Conservation (phyloP, 2,113 vertebrate species). For the Cyanoliseus patagonus region DNA sequence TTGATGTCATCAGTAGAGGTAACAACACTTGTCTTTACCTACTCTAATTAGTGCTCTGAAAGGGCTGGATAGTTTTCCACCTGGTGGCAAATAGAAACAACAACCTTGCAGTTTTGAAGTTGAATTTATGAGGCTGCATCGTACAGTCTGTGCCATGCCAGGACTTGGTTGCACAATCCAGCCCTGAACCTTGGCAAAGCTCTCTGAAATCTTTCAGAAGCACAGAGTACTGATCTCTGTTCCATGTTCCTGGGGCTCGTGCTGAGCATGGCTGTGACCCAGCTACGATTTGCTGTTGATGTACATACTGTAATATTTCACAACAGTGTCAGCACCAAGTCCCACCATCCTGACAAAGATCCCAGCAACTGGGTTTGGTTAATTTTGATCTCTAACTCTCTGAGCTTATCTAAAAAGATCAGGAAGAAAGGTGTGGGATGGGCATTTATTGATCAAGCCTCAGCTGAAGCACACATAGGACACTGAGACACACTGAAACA, state of each 20-base stretch:
- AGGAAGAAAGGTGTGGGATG: background rate
- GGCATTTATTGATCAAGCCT: background rate
- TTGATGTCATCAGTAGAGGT: background rate
- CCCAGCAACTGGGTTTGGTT: background rate
- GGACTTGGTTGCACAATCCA: background rate
- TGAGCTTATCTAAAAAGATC: conserved; percentile 19
- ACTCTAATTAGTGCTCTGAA: background rate
- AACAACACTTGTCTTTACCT: background rate
- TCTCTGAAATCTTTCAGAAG: background rate
- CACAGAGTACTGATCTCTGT: background rate
- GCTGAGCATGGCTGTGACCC: background rate
- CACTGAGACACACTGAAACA: background rate
- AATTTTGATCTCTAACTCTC: background rate
- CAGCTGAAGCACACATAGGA: background rate
- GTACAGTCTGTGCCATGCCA: background rate
- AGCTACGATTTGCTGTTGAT: background rate
- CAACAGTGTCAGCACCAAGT: background rate
- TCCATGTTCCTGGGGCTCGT: background rate
- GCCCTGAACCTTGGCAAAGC: conserved; percentile 2
- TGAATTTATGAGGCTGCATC: background rate
- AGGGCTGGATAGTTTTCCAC: background rate
- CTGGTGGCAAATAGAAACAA: background rate
- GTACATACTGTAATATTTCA: background rate
- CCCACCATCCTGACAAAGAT: accelerated
- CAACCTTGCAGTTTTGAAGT: background rate